Base-by-base conservation (phyloP, 2,797 vertebrate species). In the Oceanodroma leucorhoa region DNA sequence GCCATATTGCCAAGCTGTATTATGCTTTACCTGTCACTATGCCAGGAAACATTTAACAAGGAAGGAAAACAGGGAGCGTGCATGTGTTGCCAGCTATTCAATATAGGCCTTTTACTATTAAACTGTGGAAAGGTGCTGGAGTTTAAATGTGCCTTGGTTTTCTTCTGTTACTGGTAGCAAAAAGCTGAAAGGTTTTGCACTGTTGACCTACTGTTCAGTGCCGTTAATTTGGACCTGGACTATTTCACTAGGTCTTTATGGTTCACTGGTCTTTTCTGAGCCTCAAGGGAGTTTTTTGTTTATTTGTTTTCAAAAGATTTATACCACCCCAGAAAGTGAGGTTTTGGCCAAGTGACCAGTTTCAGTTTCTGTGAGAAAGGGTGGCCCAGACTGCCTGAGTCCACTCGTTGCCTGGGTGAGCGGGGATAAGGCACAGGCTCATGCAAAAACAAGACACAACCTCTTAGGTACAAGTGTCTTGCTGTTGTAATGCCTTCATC, bases 61-160 rank as follows among this genome's bases (percentile, higher is more conserved):
- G 70, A 88, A 94, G 57, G 57, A 89, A 87, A 89, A 94, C 93
- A 95, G 93, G 82, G 82, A 66, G 50, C 94, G 89, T 66, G 72
- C 53, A 13, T 95, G 85, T 92, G 80, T 94, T 96, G 90, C 88
- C 92, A 93, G 93, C 91, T 96, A 83, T 93, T 96, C 95, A 96
- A 58, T 97, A 93, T 62, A 96, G 89, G 91, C 81, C 95, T 89
- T 88, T 97, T 97, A 94, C 91, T 95, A 85, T 93, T 94, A 95
- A 97, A 93, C 90, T 95, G 83, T 92, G 94, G 92, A 96, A 91
- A 93, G 92, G 84, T 86, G 92, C 83, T 88, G 46, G 75, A 87
- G 89, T 96, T 97, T 94, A 97, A 97, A 97, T 83, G 93, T 34
- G 90, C 65, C 77, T 36, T 32, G 80, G 48, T 83, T 83, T 53